These are phyloP conservation scores for Spondyliosoma cantharus DNA, from an alignment of 2,797 vertebrate species.

Conservation along the genomic window DNA sequence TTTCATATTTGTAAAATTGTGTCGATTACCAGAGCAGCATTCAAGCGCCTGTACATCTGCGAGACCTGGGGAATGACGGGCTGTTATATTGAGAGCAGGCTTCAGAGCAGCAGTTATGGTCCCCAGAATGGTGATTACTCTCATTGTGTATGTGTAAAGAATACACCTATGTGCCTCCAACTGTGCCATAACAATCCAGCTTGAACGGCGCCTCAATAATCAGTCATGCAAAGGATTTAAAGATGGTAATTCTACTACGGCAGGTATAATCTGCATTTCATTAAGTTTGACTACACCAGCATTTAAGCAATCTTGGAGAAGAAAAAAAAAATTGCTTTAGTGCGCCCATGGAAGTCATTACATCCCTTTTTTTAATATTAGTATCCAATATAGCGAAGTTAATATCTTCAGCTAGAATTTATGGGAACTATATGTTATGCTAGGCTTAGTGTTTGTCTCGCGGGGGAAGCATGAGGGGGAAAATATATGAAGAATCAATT, in stretches of 20 bases:
- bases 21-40: slow-evolving; percentile 47
- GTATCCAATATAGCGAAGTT: slow-evolving; percentile 30
- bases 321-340: slow-evolving; percentile 31
- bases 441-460: slow-evolving; percentile 46
- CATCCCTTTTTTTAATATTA: slow-evolving; percentile 56
- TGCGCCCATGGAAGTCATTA: slow-evolving; percentile 54
- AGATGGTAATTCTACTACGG: slow-evolving; percentile 50
- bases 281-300: slow-evolving; percentile 37
- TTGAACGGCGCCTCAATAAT: slow-evolving; percentile 48
- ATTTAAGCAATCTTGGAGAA: slow-evolving; percentile 44
- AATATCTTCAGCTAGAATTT: slow-evolving; percentile 56
- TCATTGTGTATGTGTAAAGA: slow-evolving; percentile 62
- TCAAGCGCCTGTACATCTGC: slow-evolving; percentile 47
- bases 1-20: slow-evolving; percentile 70
- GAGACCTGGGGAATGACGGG: slow-evolving; percentile 61
- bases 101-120: slow-evolving; percentile 49
- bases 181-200: slow-evolving; percentile 37
- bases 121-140: slow-evolving; percentile 64
- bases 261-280: slow-evolving; percentile 65
- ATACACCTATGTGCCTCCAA: slow-evolving; percentile 48
- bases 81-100: slow-evolving; percentile 48
- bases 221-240: slow-evolving; percentile 65
- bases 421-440: slow-evolving; percentile 41
- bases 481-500: slow-evolving; percentile 16
- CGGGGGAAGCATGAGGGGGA: slow-evolving; percentile 4